Percentiles rank a stretch among this genome's conserved stretches.
Conservation (phyloP, 2,797 vertebrate genomes). For the Australoheros facetus region DNA sequence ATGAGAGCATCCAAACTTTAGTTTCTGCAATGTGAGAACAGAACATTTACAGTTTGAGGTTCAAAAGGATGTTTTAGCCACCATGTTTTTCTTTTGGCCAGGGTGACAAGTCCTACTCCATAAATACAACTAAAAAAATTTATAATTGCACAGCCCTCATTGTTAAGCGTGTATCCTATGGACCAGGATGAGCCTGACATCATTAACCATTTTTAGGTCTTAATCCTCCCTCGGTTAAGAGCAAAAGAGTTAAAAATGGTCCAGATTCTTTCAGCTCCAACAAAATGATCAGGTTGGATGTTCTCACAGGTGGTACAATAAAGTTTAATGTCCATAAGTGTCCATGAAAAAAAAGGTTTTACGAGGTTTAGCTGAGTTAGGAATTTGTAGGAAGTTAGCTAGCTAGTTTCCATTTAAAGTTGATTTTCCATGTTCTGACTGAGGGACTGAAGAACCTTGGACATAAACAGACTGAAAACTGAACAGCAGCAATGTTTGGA, state of each 20-base stretch:
- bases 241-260: neutral
- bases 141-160: neutral
- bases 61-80: neutral
- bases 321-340: neutral
- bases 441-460: neutral
- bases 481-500: neutral
- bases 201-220: neutral
- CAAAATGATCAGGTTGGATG: neutral
- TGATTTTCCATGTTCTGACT: neutral
- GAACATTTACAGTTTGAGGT: too few relatives aligned
- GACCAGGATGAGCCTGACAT: neutral
- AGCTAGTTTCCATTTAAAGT: neutral
- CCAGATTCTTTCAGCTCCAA: too few relatives aligned
- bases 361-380: neutral
- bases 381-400: neutral
- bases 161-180: neutral
- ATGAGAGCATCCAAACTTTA: neutral
- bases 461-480: neutral
- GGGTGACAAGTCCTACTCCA: too few relatives aligned
- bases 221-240: neutral
- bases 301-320: neutral
- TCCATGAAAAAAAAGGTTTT: too few relatives aligned
- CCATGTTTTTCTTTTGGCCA: neutral
- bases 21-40: too few relatives aligned
- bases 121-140: too few relatives aligned